Percentiles rank a stretch among this genome's conserved stretches.
Conservation (phyloP, 2,797 vertebrate species). For the Syngnathus rostellatus region DNA sequence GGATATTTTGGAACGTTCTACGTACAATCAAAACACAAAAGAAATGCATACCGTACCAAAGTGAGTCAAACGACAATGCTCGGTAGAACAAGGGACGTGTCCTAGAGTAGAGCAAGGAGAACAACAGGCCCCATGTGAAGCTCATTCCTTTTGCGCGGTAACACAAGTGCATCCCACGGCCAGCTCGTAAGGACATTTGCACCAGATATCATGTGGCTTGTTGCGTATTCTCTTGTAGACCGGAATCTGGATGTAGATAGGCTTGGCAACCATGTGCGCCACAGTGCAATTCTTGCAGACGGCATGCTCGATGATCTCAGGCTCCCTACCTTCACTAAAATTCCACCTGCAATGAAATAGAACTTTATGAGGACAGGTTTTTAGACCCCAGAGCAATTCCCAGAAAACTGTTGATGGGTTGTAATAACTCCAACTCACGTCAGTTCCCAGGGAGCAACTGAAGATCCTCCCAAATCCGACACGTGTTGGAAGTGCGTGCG, state of each 20-base stretch:
- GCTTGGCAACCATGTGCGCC: constrained; percentile 2
- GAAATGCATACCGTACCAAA: background rate
- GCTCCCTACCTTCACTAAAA: background rate
- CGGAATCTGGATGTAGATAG: constrained; percentile 3
- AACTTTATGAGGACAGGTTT: background rate
- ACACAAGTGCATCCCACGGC: constrained; percentile 10
- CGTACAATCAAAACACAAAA: background rate
- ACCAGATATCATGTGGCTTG: background rate
- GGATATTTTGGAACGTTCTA: background rate
- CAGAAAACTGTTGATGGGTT: too few relatives aligned
- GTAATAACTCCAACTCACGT: background rate
- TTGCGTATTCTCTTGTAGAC: constrained; percentile 1
- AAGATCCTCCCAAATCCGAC: constrained; percentile 1
- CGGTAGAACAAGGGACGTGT: background rate
- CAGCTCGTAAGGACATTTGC: constrained; percentile 1
- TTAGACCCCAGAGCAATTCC: background rate
- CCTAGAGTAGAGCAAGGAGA: background rate
- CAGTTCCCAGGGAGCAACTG: constrained; percentile 9
- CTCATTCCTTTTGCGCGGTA: background rate
- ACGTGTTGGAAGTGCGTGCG: background rate
- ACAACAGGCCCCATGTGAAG: background rate
- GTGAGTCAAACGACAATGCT: background rate
- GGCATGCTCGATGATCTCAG: background rate
- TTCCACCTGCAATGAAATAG: background rate
- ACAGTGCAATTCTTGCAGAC: constrained; percentile 5